Conservation (phyloP, 2,113 vertebrate genomes). For the Callionymus lyra region DNA sequence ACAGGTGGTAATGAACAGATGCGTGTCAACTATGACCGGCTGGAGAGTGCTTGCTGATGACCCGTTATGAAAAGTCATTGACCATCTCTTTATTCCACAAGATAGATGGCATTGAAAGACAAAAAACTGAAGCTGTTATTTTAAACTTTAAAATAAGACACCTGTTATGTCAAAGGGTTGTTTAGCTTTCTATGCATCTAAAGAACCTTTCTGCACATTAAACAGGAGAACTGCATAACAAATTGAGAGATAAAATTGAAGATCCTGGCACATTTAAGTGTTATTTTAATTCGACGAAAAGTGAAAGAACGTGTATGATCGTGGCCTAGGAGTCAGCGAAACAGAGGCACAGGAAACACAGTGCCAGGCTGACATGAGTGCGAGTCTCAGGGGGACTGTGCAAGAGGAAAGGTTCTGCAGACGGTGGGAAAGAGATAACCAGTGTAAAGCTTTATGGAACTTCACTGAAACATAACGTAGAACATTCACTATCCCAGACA, state of each 20-base stretch:
- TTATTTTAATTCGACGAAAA: too few relatives aligned
- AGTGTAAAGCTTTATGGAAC: slow-evolving; percentile 8
- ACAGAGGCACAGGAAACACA: slow-evolving; percentile 5
- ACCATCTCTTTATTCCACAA: neutral
- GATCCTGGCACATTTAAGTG: too few relatives aligned
- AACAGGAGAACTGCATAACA: too few relatives aligned
- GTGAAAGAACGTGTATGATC: too few relatives aligned
- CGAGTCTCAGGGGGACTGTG: slow-evolving; percentile 8
- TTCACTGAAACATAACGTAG: slow-evolving; percentile 25
- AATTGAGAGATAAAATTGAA: too few relatives aligned
- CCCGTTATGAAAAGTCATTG: slow-evolving; percentile 7
- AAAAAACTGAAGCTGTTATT: too few relatives aligned
- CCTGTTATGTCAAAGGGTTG: too few relatives aligned
- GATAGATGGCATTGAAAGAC: too few relatives aligned
- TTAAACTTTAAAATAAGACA: too few relatives aligned
- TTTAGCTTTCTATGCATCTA: too few relatives aligned
- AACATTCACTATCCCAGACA: slow-evolving; percentile 46
- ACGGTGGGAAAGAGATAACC: neutral
- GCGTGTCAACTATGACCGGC: slow-evolving; percentile 2
- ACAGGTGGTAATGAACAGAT: slow-evolving; percentile 14
- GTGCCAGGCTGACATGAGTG: slow-evolving; percentile 11
- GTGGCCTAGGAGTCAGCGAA: neutral
- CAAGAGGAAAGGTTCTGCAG: neutral
- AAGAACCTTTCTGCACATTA: too few relatives aligned
- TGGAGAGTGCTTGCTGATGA: slow-evolving; percentile 20